These are phyloP conservation scores for Trichosurus vulpecula DNA, from an alignment of 2,797 vertebrate species.

Conservation along the genomic window DNA sequence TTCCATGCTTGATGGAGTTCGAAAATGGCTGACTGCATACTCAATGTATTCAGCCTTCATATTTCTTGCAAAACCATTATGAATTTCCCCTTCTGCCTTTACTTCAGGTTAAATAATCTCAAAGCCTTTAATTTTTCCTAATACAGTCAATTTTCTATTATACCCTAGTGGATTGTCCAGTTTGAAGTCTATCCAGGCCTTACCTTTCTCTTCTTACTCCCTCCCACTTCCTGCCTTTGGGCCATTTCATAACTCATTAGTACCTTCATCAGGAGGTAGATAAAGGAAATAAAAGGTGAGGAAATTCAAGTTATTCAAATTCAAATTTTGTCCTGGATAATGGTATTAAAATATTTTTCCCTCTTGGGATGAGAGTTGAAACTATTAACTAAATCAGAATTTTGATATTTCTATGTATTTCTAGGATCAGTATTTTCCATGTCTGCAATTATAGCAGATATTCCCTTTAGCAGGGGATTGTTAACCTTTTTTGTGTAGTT, in stretches of 20 bases:
- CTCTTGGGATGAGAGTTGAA: neutral
- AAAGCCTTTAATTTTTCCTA: neutral
- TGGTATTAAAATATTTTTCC: neutral
- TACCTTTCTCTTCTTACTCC: neutral
- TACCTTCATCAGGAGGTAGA: neutral
- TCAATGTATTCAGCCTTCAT: neutral
- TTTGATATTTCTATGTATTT: neutral
- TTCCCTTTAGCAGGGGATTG: neutral
- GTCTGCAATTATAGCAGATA: neutral
- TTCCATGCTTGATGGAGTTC: neutral
- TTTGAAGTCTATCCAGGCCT: neutral
- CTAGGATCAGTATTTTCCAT: neutral
- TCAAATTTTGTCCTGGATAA: neutral
- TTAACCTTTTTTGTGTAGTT: neutral
- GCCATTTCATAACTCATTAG: neutral
- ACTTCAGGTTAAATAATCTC: neutral
- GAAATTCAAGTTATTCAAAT: neutral
- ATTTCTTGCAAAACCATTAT: neutral
- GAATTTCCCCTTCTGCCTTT: neutral
- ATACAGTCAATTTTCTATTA: neutral
- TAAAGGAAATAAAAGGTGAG: neutral
- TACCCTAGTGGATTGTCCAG: neutral
- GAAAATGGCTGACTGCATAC: constrained; percentile 2
- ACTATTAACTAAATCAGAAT: neutral
- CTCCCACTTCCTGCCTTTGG: neutral